Percentiles rank a stretch among this genome's conserved stretches.
Evolutionary conservation across 2,113 vertebrate genomes (phyloP).

Genomic region (Sula dactylatra): DNA sequence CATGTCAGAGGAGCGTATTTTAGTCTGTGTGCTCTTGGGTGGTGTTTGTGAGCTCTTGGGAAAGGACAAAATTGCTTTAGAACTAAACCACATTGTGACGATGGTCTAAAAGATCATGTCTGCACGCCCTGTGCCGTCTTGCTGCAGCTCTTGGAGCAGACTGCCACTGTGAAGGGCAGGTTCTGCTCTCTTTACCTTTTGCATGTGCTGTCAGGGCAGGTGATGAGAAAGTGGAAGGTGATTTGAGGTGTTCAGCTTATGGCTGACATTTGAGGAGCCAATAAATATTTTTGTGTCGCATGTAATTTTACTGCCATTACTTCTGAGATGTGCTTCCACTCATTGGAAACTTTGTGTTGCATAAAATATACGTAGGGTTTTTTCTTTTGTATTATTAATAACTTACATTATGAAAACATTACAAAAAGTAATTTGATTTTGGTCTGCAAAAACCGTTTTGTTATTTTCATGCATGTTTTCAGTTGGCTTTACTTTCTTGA

Average conservation of each 20-base stretch:
- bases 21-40: neutral
- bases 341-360: neutral
- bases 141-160: fast-evolving
- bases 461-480: neutral
- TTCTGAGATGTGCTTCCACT: neutral
- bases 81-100: fast-evolving
- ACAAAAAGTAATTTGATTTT: neutral
- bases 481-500: neutral
- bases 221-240: neutral
- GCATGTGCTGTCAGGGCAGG: neutral
- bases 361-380: neutral
- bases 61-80: neutral
- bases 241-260: neutral
- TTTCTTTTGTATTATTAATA: neutral
- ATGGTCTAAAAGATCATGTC: neutral
- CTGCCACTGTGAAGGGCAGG: neutral
- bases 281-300: neutral
- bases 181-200: neutral
- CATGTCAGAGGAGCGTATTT: fast-evolving
- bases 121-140: fast-evolving
- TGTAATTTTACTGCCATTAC: neutral
- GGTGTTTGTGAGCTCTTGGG: neutral
- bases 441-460: neutral
- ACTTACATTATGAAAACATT: neutral
- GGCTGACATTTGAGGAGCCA: neutral